Percentiles rank a stretch among this genome's conserved stretches.
Evolutionary conservation across 2,113 vertebrate genomes (phyloP).

Genomic region (Gnathonemus echidnorhynchus): DNA sequence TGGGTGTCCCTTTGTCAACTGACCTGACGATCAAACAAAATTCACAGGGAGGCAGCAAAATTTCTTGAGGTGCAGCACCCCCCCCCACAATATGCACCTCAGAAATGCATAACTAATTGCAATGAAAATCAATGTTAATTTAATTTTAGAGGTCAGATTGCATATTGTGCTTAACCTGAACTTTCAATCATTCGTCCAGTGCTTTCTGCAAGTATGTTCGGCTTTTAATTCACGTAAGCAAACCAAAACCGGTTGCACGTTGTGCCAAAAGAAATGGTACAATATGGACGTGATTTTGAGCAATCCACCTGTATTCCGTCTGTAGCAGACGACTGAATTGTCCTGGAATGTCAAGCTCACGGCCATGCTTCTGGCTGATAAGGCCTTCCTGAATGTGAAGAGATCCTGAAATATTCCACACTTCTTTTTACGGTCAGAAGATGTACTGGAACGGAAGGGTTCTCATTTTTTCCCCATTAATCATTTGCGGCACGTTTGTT

Average conservation of each 20-base stretch:
- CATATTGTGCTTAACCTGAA: not conserved
- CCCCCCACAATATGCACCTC: not conserved
- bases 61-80: not conserved
- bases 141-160: not conserved
- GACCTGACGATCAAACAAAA: not conserved
- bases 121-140: not conserved
- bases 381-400: not conserved
- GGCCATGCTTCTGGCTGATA: not conserved
- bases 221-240: not conserved
- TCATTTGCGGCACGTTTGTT: not conserved
- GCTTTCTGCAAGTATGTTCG: not conserved
- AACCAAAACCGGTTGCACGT: not conserved
- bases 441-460: not conserved
- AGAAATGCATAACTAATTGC: not conserved
- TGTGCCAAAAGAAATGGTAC: not conserved
- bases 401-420: not conserved
- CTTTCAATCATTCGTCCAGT: not conserved
- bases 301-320: not conserved
- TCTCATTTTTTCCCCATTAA: not conserved
- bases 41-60: not conserved
- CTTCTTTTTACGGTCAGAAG: not conserved
- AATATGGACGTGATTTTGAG: not conserved
- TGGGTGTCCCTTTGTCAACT: not conserved
- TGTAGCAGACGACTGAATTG: not conserved
- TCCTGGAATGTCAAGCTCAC: not conserved